phyloP scores from a whole-genome alignment of 2,797 vertebrate genomes.

The Spinibarbus caldwelli region DNA sequence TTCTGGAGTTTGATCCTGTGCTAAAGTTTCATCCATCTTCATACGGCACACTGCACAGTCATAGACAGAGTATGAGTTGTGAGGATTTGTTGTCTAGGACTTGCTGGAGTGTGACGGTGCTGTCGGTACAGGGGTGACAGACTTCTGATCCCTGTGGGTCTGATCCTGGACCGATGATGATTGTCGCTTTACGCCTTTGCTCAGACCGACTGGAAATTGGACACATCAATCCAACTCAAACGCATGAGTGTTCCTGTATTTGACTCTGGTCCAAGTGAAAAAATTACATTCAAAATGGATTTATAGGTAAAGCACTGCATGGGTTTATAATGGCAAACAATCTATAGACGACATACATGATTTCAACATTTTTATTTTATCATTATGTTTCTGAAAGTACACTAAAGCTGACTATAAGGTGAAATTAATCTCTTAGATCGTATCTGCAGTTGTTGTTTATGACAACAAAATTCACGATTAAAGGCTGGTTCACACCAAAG shows the following conservation, averaged over 20 bases:
- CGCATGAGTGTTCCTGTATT: slow-evolving; percentile 7
- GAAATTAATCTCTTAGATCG: no score
- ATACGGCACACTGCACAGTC: background rate
- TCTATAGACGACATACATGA: no score
- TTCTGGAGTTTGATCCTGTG: slow-evolving; percentile 2
- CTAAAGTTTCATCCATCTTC: slow-evolving; percentile 12
- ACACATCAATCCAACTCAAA: slow-evolving; percentile 28
- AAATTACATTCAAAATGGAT: background rate
- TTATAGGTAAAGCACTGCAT: background rate
- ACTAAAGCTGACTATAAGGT: no score
- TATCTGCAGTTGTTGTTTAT: no score
- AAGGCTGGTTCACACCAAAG: no score
- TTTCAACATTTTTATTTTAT: no score
- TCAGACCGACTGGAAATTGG: slow-evolving; percentile 30
- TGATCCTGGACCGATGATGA: slow-evolving; percentile 12
- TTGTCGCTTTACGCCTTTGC: no score
- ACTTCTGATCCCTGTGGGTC: slow-evolving; percentile 18
- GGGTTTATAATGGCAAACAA: background rate
- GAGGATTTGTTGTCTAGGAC: slow-evolving; percentile 15
- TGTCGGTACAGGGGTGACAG: slow-evolving; percentile 10
- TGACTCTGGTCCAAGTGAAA: slow-evolving; percentile 11
- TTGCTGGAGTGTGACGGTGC: slow-evolving; percentile 26
- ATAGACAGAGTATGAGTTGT: background rate
- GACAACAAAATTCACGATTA: no score
- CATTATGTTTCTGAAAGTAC: no score